These are phyloP conservation scores for Hipparchia sbordonii DNA, from an alignment of 2,888 invertebrate genomes.

Conservation along the genomic window DNA sequence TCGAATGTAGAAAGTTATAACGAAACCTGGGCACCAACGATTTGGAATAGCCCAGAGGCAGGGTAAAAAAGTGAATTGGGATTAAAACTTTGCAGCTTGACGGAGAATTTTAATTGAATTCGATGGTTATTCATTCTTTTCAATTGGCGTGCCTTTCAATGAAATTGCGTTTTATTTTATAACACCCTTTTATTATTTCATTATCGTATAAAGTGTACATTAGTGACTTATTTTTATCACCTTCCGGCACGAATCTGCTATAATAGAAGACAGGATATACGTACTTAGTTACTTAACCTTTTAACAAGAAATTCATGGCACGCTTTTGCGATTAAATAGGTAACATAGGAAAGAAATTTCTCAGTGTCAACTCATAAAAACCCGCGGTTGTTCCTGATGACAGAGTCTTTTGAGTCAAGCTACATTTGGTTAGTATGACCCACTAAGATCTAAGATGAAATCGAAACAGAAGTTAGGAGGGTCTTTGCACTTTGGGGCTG, in stretches of 20 bases:
- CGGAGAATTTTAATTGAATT: constrained; percentile 23
- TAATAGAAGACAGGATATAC: too few species aligned
- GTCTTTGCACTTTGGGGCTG: constrained; percentile 60
- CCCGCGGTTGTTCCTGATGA: too few species aligned
- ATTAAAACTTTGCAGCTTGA: constrained; percentile 15
- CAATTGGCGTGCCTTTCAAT: constrained; percentile 12
- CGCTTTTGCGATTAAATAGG: too few species aligned
- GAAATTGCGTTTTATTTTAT: background rate
- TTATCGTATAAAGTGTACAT: constrained; percentile 38
- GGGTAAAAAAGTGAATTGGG: background rate
- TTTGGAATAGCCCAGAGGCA: background rate
- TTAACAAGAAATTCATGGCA: too few species aligned
- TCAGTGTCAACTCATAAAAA: too few species aligned
- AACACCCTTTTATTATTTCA: background rate
- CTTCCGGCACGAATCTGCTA: too few species aligned
- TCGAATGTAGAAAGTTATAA: constrained; percentile 11
- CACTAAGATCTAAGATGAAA: constrained; percentile 27
- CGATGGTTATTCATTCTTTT: constrained; percentile 21
- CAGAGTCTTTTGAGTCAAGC: background rate
- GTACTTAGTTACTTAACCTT: too few species aligned
- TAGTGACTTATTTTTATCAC: too few species aligned
- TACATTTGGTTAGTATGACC: background rate
- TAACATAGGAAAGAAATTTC: too few species aligned
- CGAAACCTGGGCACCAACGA: background rate
- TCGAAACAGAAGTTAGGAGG: constrained; percentile 55